Base-by-base conservation (phyloP, 2,113 vertebrate species). In the Heterochromis multidens region DNA sequence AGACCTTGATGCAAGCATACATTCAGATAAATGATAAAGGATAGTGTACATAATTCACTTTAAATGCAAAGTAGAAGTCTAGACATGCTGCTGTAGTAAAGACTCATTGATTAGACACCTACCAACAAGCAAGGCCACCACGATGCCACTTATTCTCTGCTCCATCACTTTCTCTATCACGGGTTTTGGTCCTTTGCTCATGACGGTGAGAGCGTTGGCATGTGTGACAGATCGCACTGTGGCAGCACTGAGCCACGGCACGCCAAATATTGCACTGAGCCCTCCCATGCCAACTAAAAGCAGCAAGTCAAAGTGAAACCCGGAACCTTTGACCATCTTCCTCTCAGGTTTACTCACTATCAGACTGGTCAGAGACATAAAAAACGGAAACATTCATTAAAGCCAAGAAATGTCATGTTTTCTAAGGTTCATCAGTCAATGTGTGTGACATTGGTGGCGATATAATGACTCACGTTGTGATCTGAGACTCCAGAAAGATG, bases 401-500 rank as follows among this genome's bases (percentile, higher is more conserved):
- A 65, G 6, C 10, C 3, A 14, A 27, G 27, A 72, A 23, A 63
- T 61, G 17, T 76, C 14, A 54, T 3, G 10, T 35, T 81, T 46
- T 59, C 21, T 54, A 14, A 14, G 19, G 27, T 17, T 77, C 2
- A 19, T 5, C 19, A 3, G 35, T 63, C 4, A 14, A n/a, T n/a
- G 4, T 21, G 2, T 37, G 7, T 14, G 33, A 70, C 25, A 4
- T 10, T 61, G 3, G 21, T 74, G 54, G 27, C 27, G 17, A 29
- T 57, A 9, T 4, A 7, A 33, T 25, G 13, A 93, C 97, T 96
- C 93, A 99, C 99, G 99, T 99, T 85, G 99, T 99, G 91, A 99
- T 99, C 95, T 99, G 98, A 1, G 98, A 97, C 95, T 99, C 99
- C 0, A 99, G 96, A 91, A 99, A 99, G 93, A 99, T 99, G 89